A percentile compares a stretch with the other conserved stretches of the same genome.
Evolutionary conservation across 2,888 invertebrate species (phyloP).

Genomic region (Perizoma flavofasciatum): DNA sequence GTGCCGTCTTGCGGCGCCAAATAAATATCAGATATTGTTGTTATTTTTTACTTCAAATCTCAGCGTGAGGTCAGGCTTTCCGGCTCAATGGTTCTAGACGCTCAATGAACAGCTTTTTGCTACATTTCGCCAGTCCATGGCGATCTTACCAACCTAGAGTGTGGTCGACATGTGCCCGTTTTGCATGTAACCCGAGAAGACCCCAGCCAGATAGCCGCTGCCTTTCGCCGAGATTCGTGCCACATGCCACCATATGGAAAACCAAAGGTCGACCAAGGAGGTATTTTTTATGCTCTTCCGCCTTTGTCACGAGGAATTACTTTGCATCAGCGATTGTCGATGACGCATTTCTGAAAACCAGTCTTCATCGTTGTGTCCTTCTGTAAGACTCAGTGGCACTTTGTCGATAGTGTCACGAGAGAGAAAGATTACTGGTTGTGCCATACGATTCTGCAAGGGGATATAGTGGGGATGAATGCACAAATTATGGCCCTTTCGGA

Average conservation of each 20-base stretch:
- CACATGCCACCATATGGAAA: slow-evolving; percentile 70
- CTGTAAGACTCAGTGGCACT: not conserved
- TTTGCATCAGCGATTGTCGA: slow-evolving; percentile 33
- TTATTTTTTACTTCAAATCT: slow-evolving; percentile 46
- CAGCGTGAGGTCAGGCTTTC: slow-evolving; percentile 50
- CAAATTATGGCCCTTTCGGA: no score
- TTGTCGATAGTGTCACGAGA: no score
- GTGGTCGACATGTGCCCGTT: slow-evolving; percentile 71
- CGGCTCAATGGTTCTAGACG: slow-evolving; percentile 51
- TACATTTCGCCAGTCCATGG: slow-evolving; percentile 57
- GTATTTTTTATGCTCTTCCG: slow-evolving; percentile 67
- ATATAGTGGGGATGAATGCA: no score
- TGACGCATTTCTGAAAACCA: not conserved
- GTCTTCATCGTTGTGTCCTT: not conserved
- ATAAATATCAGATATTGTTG: slow-evolving; percentile 22
- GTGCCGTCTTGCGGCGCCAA: slow-evolving; percentile 28
- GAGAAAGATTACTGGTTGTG: no score
- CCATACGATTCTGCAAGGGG: no score
- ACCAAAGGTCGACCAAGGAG: slow-evolving; percentile 74
- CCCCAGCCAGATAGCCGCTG: slow-evolving; percentile 43
- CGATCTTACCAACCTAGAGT: slow-evolving; percentile 42
- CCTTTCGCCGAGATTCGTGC: slow-evolving; percentile 70
- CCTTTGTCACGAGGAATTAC: slow-evolving; percentile 49
- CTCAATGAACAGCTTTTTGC: slow-evolving; percentile 69
- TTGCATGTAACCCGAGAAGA: slow-evolving; percentile 64